Evolutionary conservation across 2,888 invertebrate species (phyloP).

Genomic region (Drosophila trichaetosa): DNA sequence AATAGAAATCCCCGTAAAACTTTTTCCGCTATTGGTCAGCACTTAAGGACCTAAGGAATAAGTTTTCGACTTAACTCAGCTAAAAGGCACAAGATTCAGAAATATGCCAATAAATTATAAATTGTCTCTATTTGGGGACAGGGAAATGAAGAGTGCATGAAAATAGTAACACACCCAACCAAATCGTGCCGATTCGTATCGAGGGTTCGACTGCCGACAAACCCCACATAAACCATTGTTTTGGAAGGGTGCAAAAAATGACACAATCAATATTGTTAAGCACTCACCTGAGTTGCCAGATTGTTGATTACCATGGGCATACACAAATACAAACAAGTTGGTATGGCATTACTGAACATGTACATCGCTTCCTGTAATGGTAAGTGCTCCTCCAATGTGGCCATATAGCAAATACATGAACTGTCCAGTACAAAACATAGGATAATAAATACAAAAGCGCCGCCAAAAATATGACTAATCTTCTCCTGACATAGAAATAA

Average conservation of each 20-base stretch:
- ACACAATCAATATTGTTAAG: not conserved
- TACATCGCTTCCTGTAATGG: rapidly evolving
- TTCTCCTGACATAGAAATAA: slow-evolving; percentile 36
- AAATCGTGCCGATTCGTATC: not conserved
- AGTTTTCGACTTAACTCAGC: not conserved
- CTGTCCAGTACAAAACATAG: slow-evolving; percentile 36
- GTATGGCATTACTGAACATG: slow-evolving; percentile 15
- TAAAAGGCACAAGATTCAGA: not conserved
- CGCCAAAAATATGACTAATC: slow-evolving; percentile 45
- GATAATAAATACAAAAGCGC: slow-evolving; percentile 27
- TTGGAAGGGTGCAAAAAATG: not conserved
- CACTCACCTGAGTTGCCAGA: slow-evolving; percentile 31
- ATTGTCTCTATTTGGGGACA: not conserved
- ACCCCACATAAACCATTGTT: not conserved
- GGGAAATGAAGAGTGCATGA: not conserved
- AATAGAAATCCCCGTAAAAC: too few relatives aligned
- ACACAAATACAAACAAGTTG: slow-evolving; percentile 25
- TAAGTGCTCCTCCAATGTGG: not conserved
- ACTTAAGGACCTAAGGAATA: not conserved
- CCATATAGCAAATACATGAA: slow-evolving; percentile 11
- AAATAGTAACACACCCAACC: not conserved
- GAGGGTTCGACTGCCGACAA: not conserved
- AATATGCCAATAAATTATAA: not conserved
- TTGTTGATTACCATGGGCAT: slow-evolving; percentile 42
- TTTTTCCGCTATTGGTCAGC: too few relatives aligned